A percentile compares a stretch with the other conserved stretches of the same genome.
Conservation (phyloP, 2,888 invertebrate species). For the Mactromeris polynyma region DNA sequence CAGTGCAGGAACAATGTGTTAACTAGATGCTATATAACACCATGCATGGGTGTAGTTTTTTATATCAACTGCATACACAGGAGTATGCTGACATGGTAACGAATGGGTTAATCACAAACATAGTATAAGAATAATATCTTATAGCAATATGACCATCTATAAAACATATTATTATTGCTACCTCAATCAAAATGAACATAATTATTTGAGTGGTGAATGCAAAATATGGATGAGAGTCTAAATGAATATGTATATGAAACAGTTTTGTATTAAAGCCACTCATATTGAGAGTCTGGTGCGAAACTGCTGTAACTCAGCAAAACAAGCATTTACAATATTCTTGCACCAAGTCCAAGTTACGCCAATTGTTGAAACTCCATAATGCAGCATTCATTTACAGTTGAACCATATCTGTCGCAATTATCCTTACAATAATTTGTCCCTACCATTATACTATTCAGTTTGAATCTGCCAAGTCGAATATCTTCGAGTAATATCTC, state of each 20-base stretch:
- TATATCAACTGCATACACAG: background rate
- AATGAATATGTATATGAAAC: no score
- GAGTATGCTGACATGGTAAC: no score
- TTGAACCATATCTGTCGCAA: no score
- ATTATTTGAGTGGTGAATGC: background rate
- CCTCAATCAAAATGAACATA: background rate
- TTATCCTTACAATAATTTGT: background rate
- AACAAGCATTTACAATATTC: no score
- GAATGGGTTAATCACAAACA: background rate
- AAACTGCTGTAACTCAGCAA: no score
- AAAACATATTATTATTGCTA: background rate
- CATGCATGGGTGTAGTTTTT: background rate
- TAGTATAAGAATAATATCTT: background rate
- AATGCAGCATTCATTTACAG: no score
- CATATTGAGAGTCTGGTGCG: no score
- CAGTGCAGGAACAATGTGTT: background rate
- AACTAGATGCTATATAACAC: background rate
- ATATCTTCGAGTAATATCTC: constrained; percentile 99
- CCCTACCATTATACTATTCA: constrained; percentile 91
- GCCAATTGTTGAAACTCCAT: no score
- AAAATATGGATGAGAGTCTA: no score
- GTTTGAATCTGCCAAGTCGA: constrained; percentile 94
- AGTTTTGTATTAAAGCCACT: no score
- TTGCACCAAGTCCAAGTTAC: no score
- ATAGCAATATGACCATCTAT: background rate